These are phyloP conservation scores for Acyrthosiphon pisum DNA, from an alignment of 1,140 invertebrate species.

Conservation along the genomic window DNA sequence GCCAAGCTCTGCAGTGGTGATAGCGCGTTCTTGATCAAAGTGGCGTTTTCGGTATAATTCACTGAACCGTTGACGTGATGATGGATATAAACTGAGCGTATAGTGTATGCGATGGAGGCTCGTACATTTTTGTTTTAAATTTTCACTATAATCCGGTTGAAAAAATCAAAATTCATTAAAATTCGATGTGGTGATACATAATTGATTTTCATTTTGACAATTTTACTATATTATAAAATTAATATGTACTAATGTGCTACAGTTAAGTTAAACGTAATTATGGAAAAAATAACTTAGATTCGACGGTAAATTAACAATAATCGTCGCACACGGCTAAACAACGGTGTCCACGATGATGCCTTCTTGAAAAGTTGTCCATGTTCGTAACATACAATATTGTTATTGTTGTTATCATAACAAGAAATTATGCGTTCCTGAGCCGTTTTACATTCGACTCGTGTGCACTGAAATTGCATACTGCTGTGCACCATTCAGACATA, in stretches of 20 bases:
- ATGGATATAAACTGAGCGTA: neutral
- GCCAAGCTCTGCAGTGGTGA: neutral
- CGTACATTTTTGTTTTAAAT: neutral
- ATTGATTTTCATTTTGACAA: too few species aligned
- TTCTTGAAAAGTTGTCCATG: too few species aligned
- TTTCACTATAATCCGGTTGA: neutral
- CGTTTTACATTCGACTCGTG: neutral
- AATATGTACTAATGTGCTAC: too few species aligned
- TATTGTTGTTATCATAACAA: neutral
- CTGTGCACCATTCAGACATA: neutral
- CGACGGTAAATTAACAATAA: too few species aligned
- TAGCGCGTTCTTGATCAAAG: neutral
- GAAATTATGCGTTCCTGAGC: neutral
- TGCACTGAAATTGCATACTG: neutral
- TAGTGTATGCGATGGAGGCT: neutral
- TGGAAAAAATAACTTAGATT: too few species aligned
- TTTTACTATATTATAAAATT: too few species aligned
- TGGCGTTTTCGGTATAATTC: neutral
- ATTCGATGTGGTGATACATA: too few species aligned
- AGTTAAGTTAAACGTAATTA: too few species aligned
- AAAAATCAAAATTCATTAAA: neutral
- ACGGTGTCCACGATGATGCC: too few species aligned
- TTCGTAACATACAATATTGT: neutral
- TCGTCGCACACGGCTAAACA: too few species aligned
- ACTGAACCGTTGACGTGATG: neutral